Conservation (phyloP, 2,888 invertebrate species). For the Neoascia interrupta region DNA sequence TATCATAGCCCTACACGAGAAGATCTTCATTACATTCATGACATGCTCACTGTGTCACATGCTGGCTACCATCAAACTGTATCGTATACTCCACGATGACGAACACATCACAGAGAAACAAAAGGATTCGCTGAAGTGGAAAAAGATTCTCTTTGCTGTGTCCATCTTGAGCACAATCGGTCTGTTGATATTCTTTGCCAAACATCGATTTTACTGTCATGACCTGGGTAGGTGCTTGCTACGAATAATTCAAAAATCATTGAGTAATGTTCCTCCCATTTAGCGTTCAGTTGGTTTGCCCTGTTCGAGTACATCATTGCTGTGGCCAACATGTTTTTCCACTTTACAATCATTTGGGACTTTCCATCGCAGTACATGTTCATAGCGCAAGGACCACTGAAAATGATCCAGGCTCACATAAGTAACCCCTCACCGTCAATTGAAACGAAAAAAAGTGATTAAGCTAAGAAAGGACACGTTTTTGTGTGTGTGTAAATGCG, state of each 20-base stretch:
- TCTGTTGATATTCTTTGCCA: slow-evolving; percentile 91
- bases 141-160: slow-evolving; percentile 87
- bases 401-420: slow-evolving; percentile 75
- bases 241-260: background rate
- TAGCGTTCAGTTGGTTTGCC: slow-evolving; percentile 97
- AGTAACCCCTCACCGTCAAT: slow-evolving; percentile 41
- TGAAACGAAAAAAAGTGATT: slow-evolving; percentile 56
- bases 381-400: slow-evolving; percentile 83
- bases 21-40: slow-evolving; percentile 95
- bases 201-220: slow-evolving; percentile 93
- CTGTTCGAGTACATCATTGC: slow-evolving; percentile 95
- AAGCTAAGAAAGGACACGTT: slow-evolving; percentile 35
- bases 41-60: slow-evolving; percentile 90
- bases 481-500: slow-evolving; percentile 3
- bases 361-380: slow-evolving; percentile 90
- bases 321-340: slow-evolving; percentile 95
- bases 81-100: slow-evolving; percentile 76
- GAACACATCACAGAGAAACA: slow-evolving; percentile 78
- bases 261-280: too few species aligned
- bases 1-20: slow-evolving; percentile 92
- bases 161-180: slow-evolving; percentile 90
- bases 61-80: slow-evolving; percentile 85
- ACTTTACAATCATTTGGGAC: slow-evolving; percentile 91
- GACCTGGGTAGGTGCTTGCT: slow-evolving; percentile 92
- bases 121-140: slow-evolving; percentile 82